Conservation (phyloP, 2,888 invertebrate species). For the Sphaerophoria taeniata region DNA sequence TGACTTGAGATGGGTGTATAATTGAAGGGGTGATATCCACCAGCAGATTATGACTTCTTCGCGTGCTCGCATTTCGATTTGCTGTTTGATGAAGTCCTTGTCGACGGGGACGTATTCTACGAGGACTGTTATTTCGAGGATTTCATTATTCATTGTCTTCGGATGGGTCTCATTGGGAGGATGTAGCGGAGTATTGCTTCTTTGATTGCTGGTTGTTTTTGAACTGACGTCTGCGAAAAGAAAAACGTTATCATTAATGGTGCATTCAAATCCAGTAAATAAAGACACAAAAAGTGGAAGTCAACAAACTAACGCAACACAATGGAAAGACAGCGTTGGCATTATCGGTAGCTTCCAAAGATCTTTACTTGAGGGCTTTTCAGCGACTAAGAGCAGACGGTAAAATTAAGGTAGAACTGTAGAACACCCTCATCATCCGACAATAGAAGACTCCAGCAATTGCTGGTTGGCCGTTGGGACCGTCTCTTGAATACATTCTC, state of each 20-base stretch:
- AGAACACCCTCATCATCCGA: too few species aligned
- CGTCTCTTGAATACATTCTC: slow-evolving; percentile 62
- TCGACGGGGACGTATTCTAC: slow-evolving; percentile 84
- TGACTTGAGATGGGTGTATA: slow-evolving; percentile 86
- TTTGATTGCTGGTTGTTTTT: slow-evolving; percentile 77
- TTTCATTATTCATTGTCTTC: slow-evolving; percentile 26
- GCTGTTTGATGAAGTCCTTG: slow-evolving; percentile 83
- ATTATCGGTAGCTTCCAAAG: too few species aligned
- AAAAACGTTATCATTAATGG: too few species aligned
- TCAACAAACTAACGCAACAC: too few species aligned
- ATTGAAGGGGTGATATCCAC: slow-evolving; percentile 90
- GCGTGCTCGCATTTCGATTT: slow-evolving; percentile 84
- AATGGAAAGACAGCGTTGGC: too few species aligned
- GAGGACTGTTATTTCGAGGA: slow-evolving; percentile 42
- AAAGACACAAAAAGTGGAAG: too few species aligned
- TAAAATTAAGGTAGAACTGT: too few species aligned
- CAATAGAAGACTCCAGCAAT: slow-evolving; percentile 96
- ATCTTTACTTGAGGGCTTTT: too few species aligned
- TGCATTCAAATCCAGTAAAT: too few species aligned
- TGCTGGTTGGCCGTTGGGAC: slow-evolving; percentile 79
- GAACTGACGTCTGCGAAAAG: slow-evolving; percentile 76
- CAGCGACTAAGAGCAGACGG: too few species aligned
- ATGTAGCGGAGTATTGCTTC: slow-evolving; percentile 77
- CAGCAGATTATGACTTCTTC: slow-evolving; percentile 87
- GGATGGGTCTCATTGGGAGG: slow-evolving; percentile 53